A percentile compares a stretch with the other conserved stretches of the same genome.
phyloP scores from a whole-genome alignment of 2,797 vertebrate genomes.

The Agapornis canus region DNA sequence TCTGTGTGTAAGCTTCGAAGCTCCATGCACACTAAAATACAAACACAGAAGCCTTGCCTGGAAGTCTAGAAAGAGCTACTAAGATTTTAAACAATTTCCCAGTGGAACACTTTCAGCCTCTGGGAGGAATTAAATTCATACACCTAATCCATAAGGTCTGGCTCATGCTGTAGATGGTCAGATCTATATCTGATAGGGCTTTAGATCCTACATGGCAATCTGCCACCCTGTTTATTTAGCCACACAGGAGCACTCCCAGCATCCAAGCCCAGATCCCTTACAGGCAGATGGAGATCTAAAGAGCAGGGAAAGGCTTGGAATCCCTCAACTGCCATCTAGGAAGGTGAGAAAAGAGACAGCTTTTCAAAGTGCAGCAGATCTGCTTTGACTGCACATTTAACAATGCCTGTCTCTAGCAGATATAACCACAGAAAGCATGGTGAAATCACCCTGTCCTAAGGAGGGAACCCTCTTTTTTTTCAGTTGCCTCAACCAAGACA shows the following conservation, averaged over 20 bases:
- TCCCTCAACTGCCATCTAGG: not conserved
- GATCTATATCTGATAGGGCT: not conserved
- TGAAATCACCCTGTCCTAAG: not conserved
- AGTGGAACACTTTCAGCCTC: not conserved
- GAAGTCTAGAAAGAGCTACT: not conserved
- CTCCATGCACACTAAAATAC: not conserved
- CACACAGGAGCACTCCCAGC: not conserved
- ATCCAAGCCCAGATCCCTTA: not conserved
- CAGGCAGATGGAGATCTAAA: not conserved
- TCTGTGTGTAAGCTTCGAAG: not conserved
- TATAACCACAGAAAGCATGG: not conserved
- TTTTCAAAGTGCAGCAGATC: not conserved
- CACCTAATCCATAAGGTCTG: not conserved
- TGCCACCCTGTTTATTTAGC: not conserved
- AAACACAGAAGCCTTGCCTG: not conserved
- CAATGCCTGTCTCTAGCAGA: not conserved
- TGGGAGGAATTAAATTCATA: not conserved
- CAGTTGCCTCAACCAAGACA: not conserved
- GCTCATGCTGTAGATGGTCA: not conserved
- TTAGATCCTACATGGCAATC: not conserved
- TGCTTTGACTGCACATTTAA: not conserved
- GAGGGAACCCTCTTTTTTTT: not conserved
- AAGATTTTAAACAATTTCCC: not conserved
- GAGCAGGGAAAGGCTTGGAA: not conserved
- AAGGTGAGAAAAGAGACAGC: conserved; percentile 29